phyloP scores from a whole-genome alignment of 2,797 vertebrate genomes.

The Acridotheres tristis region DNA sequence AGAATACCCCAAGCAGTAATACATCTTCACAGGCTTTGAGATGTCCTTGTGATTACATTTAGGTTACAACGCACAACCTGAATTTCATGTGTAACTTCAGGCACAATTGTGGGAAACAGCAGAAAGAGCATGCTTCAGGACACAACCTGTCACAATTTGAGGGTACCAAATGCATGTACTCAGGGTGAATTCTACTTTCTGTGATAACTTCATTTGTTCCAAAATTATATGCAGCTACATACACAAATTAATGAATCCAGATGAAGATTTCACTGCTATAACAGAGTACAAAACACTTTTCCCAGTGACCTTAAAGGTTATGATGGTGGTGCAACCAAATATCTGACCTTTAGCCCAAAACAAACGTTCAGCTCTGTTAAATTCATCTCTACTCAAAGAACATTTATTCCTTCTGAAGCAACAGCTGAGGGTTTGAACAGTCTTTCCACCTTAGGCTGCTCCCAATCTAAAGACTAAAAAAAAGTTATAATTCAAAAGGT shows the following conservation, averaged over 20 bases:
- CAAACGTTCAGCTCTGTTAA: background rate
- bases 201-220: background rate
- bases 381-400: background rate
- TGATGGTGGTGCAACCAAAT: background rate
- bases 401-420: background rate
- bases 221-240: background rate
- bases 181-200: background rate
- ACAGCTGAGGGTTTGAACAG: background rate
- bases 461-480: background rate
- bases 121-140: background rate
- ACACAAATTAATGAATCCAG: background rate
- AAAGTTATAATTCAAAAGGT: background rate
- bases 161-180: fast-evolving
- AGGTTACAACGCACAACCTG: background rate
- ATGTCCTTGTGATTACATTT: background rate
- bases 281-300: background rate
- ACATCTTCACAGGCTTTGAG: background rate
- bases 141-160: background rate
- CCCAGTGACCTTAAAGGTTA: background rate
- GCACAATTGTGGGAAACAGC: background rate
- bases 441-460: background rate
- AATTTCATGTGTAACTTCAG: background rate
- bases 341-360: background rate
- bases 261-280: background rate
- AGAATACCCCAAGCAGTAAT: background rate